Conservation (phyloP, 2,888 invertebrate species). For the Dryobotodes eremita region DNA sequence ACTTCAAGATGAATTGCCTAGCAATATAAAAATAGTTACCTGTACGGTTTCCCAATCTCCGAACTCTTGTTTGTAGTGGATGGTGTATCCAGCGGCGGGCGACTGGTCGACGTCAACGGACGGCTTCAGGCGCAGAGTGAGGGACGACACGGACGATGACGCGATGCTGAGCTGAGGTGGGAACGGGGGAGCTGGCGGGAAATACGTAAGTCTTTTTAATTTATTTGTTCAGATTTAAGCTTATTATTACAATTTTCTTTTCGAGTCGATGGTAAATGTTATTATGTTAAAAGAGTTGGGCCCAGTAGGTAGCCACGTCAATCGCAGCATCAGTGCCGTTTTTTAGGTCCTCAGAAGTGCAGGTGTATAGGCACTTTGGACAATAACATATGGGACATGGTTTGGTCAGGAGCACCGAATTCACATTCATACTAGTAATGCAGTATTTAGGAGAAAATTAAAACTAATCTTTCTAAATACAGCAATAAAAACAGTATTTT, state of each 20-base stretch:
- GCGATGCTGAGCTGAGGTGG: slow-evolving; percentile 88
- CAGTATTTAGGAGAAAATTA: not conserved
- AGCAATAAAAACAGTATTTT: not conserved
- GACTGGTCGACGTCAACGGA: slow-evolving; percentile 94
- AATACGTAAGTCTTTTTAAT: slow-evolving; percentile 3
- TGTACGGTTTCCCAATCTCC: slow-evolving; percentile 98
- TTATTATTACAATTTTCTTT: not conserved
- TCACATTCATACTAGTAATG: not conserved
- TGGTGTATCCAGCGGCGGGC: slow-evolving; percentile 97
- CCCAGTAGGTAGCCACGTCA: not conserved
- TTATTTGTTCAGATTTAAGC: not conserved
- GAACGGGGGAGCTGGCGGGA: slow-evolving; percentile 86
- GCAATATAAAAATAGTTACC: slow-evolving; percentile 72
- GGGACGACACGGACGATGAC: slow-evolving; percentile 88
- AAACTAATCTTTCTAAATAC: not conserved
- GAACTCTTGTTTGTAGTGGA: slow-evolving; percentile 98
- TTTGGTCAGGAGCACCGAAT: not conserved
- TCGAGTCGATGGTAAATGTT: not conserved
- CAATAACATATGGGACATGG: not conserved
- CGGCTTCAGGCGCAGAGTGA: slow-evolving; percentile 88
- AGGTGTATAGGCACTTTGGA: not conserved
- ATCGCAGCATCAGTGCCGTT: not conserved
- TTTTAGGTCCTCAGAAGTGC: not conserved
- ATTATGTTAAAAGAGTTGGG: not conserved
- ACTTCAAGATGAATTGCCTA: no score